Evolutionary conservation across 2,113 vertebrate genomes (phyloP).

Genomic region (Sitta europaea): DNA sequence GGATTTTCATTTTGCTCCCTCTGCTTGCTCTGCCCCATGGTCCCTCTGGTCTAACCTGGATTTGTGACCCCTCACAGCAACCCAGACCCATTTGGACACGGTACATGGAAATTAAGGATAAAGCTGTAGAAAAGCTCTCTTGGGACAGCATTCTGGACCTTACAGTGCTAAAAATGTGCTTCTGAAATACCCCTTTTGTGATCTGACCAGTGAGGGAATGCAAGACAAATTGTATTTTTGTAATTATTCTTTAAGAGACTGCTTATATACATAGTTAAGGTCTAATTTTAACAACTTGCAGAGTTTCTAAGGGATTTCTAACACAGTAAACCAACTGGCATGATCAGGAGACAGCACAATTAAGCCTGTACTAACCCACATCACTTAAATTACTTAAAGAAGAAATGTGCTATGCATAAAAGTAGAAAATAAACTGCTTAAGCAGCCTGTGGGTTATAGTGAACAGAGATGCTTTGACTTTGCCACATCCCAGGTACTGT

Average conservation of each 20-base stretch:
- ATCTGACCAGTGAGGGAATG: background rate
- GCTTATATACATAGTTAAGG: background rate
- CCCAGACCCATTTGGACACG: background rate
- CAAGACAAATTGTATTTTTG: background rate
- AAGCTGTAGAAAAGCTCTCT: background rate
- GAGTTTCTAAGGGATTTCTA: background rate
- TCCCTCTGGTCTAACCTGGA: background rate
- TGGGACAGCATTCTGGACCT: background rate
- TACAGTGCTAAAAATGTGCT: background rate
- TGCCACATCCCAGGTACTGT: background rate
- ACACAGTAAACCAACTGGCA: background rate
- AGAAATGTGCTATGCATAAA: background rate
- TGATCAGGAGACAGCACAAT: background rate
- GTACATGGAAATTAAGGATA: background rate
- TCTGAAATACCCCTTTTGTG: background rate
- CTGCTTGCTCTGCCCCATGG: background rate
- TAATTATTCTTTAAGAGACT: background rate
- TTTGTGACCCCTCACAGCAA: background rate
- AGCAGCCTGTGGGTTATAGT: background rate
- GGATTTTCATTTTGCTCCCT: background rate
- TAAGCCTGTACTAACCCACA: background rate
- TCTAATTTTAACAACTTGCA: background rate
- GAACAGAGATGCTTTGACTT: background rate
- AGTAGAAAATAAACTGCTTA: background rate
- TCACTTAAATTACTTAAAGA: background rate